These are phyloP conservation scores for Eurytoma adleriae DNA, from an alignment of 2,888 invertebrate species.

Conservation along the genomic window DNA sequence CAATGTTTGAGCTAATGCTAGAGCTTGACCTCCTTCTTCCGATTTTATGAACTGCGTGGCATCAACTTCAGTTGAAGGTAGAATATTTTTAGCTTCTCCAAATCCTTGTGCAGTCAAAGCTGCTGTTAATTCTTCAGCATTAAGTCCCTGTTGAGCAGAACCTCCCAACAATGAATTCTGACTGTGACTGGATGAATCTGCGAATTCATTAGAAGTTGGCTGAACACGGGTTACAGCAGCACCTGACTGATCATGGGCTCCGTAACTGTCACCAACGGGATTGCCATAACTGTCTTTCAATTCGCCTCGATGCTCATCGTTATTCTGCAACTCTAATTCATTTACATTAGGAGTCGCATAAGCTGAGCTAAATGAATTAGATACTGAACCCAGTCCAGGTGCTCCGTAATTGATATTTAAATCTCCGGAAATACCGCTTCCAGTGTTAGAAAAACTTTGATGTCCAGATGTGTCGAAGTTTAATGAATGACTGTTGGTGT, in stretches of 20 bases:
- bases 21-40: slow-evolving; percentile 67
- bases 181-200: slow-evolving; percentile 55
- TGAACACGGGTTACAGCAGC: slow-evolving; percentile 57
- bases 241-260: slow-evolving; percentile 53
- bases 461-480: slow-evolving; percentile 40
- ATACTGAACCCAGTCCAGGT: background rate
- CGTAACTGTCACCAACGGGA: slow-evolving; percentile 61
- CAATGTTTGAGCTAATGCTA: slow-evolving; percentile 68
- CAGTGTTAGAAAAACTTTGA: slow-evolving; percentile 35
- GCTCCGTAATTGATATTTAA: slow-evolving; percentile 11
- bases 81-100: slow-evolving; percentile 62
- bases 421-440: background rate
- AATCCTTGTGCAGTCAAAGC: slow-evolving; percentile 66
- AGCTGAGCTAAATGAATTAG: slow-evolving; percentile 49
- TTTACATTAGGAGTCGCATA: slow-evolving; percentile 63
- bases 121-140: slow-evolving; percentile 66
- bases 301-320: slow-evolving; percentile 62
- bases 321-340: slow-evolving; percentile 66
- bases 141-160: slow-evolving; percentile 58
- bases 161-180: slow-evolving; percentile 57
- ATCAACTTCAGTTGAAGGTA: slow-evolving; percentile 64
- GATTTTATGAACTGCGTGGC: slow-evolving; percentile 67
- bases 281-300: slow-evolving; percentile 73
- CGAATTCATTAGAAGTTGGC: slow-evolving; percentile 48
- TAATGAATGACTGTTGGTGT: slow-evolving; percentile 5